Conservation (phyloP, 2,888 invertebrate genomes). For the Cephus spinipes region DNA sequence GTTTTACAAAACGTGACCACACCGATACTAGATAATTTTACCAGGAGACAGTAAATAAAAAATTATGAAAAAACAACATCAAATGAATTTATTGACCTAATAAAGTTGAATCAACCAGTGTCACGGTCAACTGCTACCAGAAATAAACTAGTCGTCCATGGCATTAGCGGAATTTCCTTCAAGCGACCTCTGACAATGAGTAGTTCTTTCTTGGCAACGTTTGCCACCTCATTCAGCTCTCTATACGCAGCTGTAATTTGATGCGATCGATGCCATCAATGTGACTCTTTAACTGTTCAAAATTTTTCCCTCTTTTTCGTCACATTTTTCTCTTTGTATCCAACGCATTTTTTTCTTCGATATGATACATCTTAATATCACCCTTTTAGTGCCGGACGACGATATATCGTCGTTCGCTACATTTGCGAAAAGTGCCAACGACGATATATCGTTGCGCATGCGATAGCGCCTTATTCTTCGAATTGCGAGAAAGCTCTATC, state of each 20-base stretch:
- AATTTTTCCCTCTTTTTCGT: background rate
- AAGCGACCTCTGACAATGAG: background rate
- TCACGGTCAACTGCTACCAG: slow-evolving; percentile 25
- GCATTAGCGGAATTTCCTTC: background rate
- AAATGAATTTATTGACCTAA: no score
- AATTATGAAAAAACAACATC: no score
- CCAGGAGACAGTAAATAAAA: no score
- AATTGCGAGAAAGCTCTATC: no score
- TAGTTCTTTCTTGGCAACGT: slow-evolving; percentile 5
- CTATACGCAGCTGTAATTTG: background rate
- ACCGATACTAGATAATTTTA: no score
- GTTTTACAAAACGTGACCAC: no score
- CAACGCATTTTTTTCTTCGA: background rate
- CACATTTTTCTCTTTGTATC: background rate
- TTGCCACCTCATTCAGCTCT: background rate
- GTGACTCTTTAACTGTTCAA: background rate
- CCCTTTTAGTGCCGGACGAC: no score
- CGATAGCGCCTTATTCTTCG: no score
- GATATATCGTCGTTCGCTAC: no score
- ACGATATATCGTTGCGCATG: no score
- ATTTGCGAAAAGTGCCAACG: no score
- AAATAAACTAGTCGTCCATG: background rate
- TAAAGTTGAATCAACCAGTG: slow-evolving; percentile 16
- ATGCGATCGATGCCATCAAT: background rate
- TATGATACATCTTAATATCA: no score